Conservation (phyloP, 2,113 vertebrate genomes). For the Tretioscincus oriximinensis region DNA sequence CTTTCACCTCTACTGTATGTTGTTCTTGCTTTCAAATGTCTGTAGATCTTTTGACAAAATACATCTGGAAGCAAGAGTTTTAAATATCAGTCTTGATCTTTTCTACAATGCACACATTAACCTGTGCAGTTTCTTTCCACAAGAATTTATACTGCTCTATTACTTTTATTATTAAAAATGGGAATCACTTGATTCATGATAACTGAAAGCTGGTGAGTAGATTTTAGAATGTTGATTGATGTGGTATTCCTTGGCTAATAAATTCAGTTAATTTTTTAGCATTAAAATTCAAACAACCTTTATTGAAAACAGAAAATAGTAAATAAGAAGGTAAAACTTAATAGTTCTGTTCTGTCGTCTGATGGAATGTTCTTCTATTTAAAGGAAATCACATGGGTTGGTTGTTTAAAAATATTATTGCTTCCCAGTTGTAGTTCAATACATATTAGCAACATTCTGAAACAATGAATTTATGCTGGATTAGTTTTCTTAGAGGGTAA, state of each 20-base stretch:
- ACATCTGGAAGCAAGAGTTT: not conserved
- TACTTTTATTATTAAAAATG: not conserved
- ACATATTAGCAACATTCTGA: not conserved
- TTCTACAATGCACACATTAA: too few relatives aligned
- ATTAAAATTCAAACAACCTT: not conserved
- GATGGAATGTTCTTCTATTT: not conserved
- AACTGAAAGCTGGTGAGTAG: too few relatives aligned
- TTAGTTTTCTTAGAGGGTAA: too few relatives aligned
- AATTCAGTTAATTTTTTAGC: not conserved
- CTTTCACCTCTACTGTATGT: conserved; percentile 23
- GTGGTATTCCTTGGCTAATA: too few relatives aligned
- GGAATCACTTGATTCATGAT: not conserved
- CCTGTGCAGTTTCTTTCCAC: not conserved
- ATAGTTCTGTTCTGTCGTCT: not conserved
- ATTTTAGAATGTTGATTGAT: too few relatives aligned
- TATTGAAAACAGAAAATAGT: not conserved
- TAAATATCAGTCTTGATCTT: not conserved
- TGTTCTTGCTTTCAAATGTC: not conserved
- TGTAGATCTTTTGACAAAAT: not conserved
- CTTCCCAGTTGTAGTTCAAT: not conserved
- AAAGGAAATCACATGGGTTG: not conserved
- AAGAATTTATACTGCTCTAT: not conserved
- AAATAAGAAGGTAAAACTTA: not conserved
- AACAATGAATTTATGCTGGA: not conserved
- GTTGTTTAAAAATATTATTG: not conserved